Percentiles rank a stretch among this genome's conserved stretches.
These are phyloP conservation scores for Drosophila suboccidentalis DNA, from an alignment of 2,888 invertebrate species.

Conservation along the genomic window DNA sequence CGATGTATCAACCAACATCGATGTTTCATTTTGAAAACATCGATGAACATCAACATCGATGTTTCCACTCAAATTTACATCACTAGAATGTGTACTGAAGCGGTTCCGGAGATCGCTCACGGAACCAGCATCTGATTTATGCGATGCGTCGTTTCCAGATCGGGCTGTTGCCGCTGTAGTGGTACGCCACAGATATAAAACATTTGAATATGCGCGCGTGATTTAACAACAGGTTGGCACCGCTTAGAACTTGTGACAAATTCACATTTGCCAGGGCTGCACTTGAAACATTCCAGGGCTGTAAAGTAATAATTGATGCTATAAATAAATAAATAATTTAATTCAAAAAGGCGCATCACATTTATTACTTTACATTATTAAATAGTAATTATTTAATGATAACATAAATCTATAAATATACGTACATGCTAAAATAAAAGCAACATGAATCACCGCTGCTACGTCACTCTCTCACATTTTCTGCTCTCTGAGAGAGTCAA, in stretches of 20 bases:
- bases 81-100: too few relatives aligned
- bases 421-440: not conserved
- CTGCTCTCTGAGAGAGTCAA: constrained; percentile 23
- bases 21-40: too few relatives aligned
- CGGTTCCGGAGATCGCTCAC: too few relatives aligned
- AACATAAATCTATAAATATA: not conserved
- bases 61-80: too few relatives aligned
- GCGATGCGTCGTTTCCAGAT: too few relatives aligned
- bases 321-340: not conserved
- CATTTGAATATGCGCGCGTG: not conserved
- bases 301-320: not conserved
- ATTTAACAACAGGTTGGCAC: constrained; percentile 20
- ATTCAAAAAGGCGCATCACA: not conserved
- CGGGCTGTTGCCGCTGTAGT: too few relatives aligned
- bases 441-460: not conserved
- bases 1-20: too few relatives aligned
- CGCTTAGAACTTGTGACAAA: not conserved
- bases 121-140: too few relatives aligned
- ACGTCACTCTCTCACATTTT: constrained; percentile 27
- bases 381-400: not conserved
- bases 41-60: too few relatives aligned
- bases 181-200: too few relatives aligned
- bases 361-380: not conserved
- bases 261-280: constrained; percentile 7
- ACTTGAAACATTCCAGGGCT: not conserved